These are phyloP conservation scores for Liposcelis brunnea DNA, from an alignment of 2,888 invertebrate species.

Conservation along the genomic window DNA sequence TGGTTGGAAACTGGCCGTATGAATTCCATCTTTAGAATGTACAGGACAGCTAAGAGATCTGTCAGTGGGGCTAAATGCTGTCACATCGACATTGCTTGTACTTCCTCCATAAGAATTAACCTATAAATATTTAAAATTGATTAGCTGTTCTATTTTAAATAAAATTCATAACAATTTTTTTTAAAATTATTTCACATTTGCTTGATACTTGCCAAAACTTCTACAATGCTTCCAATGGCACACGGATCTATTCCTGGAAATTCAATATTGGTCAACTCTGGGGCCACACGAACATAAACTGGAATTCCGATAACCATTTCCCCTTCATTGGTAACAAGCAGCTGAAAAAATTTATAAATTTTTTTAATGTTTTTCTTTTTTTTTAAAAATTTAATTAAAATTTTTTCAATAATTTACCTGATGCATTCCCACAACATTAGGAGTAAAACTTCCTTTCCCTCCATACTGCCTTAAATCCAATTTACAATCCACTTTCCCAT, in stretches of 20 bases:
- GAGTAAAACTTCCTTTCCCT: conserved; percentile 70
- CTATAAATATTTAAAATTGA: conserved; percentile 25
- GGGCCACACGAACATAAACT: conserved; percentile 67
- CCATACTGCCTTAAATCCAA: conserved; percentile 43
- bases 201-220: conserved; percentile 59
- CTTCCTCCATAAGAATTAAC: conserved; percentile 37
- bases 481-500: conserved; percentile 41
- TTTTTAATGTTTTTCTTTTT: conserved; percentile 8
- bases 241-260: conserved; percentile 91
- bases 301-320: conserved; percentile 41
- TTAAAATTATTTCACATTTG: conserved; percentile 3
- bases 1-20: conserved; percentile 91
- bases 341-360: too few relatives aligned
- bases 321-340: conserved; percentile 39
- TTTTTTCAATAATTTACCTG: conserved; percentile 47
- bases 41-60: conserved; percentile 64
- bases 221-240: conserved; percentile 84
- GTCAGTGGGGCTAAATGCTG: conserved; percentile 82
- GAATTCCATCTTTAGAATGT: conserved; percentile 73
- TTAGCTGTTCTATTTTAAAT: conserved; percentile 9
- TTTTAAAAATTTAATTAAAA: too few relatives aligned
- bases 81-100: conserved; percentile 73
- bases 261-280: conserved; percentile 69
- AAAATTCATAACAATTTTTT: conserved; percentile 10
- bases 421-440: conserved; percentile 86